Evolutionary conservation across 2,888 invertebrate species (phyloP).

Genomic region (Bombylius discolor): DNA sequence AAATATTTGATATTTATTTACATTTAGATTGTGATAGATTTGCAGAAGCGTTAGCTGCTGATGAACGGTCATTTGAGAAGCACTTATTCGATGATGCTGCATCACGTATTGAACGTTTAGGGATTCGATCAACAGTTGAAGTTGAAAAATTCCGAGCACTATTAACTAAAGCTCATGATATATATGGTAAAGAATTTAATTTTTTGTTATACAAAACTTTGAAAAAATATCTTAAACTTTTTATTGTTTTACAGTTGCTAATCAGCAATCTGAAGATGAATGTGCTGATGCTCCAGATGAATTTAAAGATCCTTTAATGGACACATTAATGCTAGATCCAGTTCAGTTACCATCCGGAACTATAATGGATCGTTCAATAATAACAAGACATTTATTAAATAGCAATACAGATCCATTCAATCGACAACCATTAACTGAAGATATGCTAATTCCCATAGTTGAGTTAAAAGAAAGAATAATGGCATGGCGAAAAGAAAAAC

Average conservation of each 20-base stretch:
- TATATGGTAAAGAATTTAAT: slow-evolving; percentile 40
- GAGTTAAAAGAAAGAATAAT: slow-evolving; percentile 78
- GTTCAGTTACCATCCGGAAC: slow-evolving; percentile 82
- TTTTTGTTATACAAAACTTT: neutral
- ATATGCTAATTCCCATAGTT: slow-evolving; percentile 77
- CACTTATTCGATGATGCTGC: slow-evolving; percentile 88
- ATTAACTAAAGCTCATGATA: slow-evolving; percentile 63
- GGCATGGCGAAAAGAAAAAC: slow-evolving; percentile 73
- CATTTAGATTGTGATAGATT: slow-evolving; percentile 87
- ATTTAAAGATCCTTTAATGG: slow-evolving; percentile 94
- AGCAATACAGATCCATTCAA: slow-evolving; percentile 97
- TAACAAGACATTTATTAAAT: slow-evolving; percentile 84
- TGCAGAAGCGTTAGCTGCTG: slow-evolving; percentile 83
- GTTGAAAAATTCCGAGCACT: slow-evolving; percentile 73
- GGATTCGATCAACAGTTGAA: slow-evolving; percentile 73
- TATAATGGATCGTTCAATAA: slow-evolving; percentile 89
- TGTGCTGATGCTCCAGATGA: slow-evolving; percentile 93
- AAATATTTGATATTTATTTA: slow-evolving; percentile 92
- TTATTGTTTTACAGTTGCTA: slow-evolving; percentile 41
- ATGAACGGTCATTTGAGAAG: slow-evolving; percentile 92
- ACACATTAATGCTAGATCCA: slow-evolving; percentile 92
- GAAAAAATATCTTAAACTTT: neutral
- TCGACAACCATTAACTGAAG: slow-evolving; percentile 85
- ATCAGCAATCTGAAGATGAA: slow-evolving; percentile 81
- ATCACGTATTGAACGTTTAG: slow-evolving; percentile 61